Percentiles rank a stretch among this genome's conserved stretches.
Conservation (phyloP, 1,140 invertebrate species). For the Eurosta solidaginis region DNA sequence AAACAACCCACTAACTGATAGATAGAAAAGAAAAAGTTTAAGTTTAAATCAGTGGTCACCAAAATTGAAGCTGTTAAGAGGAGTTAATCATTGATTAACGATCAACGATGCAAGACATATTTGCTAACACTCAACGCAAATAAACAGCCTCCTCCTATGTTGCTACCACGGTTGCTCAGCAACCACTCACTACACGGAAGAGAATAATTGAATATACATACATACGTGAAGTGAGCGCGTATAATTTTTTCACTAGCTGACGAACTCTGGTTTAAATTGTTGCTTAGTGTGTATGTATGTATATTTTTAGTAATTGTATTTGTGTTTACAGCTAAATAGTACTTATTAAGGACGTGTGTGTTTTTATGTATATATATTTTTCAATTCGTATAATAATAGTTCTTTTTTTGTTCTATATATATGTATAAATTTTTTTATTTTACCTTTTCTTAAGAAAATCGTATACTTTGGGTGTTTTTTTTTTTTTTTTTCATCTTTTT, state of each 20-base stretch:
- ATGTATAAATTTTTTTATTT: no score
- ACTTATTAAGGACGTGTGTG: slow-evolving; percentile 42
- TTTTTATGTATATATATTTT: slow-evolving; percentile 8
- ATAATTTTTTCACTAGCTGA: no score
- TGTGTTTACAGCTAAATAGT: not conserved
- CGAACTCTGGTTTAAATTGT: no score
- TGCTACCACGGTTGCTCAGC: no score
- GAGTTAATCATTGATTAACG: not conserved
- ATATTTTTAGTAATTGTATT: not conserved
- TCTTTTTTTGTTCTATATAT: not conserved
- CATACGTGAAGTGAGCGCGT: no score
- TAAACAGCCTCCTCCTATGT: no score
- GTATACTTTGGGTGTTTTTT: slow-evolving; percentile 36
- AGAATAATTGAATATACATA: no score
- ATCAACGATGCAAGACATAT: no score
- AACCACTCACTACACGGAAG: no score
- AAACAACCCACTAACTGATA: no score
- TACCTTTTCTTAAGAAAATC: slow-evolving; percentile 36
- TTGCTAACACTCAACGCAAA: no score
- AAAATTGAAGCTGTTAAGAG: not conserved
- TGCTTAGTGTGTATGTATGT: not conserved
- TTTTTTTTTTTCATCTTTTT: slow-evolving; percentile 24
- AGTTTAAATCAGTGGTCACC: not conserved
- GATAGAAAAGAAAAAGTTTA: not conserved
- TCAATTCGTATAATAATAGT: not conserved